Base-by-base conservation (phyloP, 2,797 vertebrate species). In the Enteromius treurensis region DNA sequence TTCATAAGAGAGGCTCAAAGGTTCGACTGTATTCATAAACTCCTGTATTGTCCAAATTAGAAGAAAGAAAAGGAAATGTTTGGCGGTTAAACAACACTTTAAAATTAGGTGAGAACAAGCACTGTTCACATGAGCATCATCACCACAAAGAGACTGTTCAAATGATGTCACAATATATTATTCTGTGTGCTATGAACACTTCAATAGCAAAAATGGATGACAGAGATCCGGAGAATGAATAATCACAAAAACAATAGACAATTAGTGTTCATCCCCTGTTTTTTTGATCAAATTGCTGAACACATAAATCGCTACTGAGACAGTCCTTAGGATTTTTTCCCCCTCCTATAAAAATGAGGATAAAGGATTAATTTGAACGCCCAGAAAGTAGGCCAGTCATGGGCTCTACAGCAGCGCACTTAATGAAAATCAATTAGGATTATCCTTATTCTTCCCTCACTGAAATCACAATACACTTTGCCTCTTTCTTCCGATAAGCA, bases 361-460 rank as follows among this genome's bases (percentile, higher is more conserved):
- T 73, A 42, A 81, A 47, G 73, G 74, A 70, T 78, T 85, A 55
- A 73, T 78, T 29, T 26, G 14, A 42, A 77, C 37, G 53, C 73
- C 49, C 29, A 71, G 42, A 81, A 85, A 65, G n/a, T 82, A 85
- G 74, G 80, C 73, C 73, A 85, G 40, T 78, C 55, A 55, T 85
- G 81, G 37, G 45, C 45, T 81, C 80, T 78, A 73, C 49, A 83
- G 74, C 80, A 77, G 77, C 73, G 76, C 79, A 78, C 68, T 84
- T 88, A 88, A 89, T 83, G 74, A 87, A 88, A 90, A 92, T 94
- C 91, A 92, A 92, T 92, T 90, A 91, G 91, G 91, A 86, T 88
- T 79, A 88, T 88, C 71, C 85, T 89, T 87, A 70, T 85, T 89
- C 76, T 90, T 89, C 88, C 89, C 91, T 92, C 91, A 91, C 91